A percentile compares a stretch with the other conserved stretches of the same genome.
phyloP scores from a whole-genome alignment of 2,888 invertebrate genomes.

The Xylota sylvarum region DNA sequence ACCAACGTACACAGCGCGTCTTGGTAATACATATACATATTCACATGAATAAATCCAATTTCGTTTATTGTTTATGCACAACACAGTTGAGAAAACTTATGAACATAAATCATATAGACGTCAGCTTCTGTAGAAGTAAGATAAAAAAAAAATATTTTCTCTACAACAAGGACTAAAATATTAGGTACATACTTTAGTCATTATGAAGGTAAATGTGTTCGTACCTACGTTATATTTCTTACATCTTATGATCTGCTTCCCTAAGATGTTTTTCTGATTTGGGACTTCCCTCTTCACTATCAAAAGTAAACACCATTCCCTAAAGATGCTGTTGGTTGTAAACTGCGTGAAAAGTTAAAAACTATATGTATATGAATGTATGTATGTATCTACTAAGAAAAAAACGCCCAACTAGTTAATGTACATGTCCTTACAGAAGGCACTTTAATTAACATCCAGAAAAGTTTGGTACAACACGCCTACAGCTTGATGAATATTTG shows the following conservation, averaged over 20 bases:
- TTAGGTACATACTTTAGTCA: neutral
- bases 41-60: too few relatives aligned
- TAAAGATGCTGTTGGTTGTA: neutral
- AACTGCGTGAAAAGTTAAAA: neutral
- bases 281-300: neutral
- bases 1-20: too few relatives aligned
- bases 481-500: slow-evolving; percentile 56
- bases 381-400: slow-evolving; percentile 4
- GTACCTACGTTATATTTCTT: neutral
- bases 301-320: slow-evolving; percentile 1
- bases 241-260: neutral
- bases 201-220: neutral
- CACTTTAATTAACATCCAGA: slow-evolving; percentile 69
- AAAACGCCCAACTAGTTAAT: slow-evolving; percentile 21
- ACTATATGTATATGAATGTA: too few relatives aligned
- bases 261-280: neutral
- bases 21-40: too few relatives aligned
- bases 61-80: too few relatives aligned
- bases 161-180: neutral
- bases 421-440: slow-evolving; percentile 27
- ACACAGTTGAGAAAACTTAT: too few relatives aligned
- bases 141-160: neutral
- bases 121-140: too few relatives aligned
- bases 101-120: too few relatives aligned
- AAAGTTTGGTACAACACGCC: slow-evolving; percentile 30